These are phyloP conservation scores for Triplophysa tibetana DNA, from an alignment of 2,113 vertebrate genomes.

Conservation along the genomic window DNA sequence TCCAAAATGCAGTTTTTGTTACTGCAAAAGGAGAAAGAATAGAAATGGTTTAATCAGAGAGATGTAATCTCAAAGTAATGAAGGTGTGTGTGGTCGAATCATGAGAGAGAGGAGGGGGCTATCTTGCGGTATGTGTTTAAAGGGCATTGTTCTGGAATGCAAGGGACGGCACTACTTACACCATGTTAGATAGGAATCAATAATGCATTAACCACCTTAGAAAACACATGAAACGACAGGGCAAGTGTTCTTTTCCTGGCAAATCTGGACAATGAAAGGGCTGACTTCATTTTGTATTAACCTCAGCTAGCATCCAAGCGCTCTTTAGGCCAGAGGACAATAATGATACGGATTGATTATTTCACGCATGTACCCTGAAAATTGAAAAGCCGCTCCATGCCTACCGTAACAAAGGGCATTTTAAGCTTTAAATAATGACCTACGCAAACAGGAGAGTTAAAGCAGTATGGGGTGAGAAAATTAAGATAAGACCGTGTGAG, in stretches of 20 bases:
- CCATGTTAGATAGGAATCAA: conserved; percentile 71
- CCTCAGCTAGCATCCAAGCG: conserved; percentile 49
- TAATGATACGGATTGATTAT: conserved; percentile 56
- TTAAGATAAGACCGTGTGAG: conserved; percentile 40
- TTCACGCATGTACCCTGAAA: conserved; percentile 45
- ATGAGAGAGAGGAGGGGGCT: not conserved
- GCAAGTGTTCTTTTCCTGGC: conserved; percentile 61
- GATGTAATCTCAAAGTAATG: not conserved
- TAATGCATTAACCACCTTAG: conserved; percentile 72
- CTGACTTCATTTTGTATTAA: conserved; percentile 65
- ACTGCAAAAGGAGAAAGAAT: not conserved
- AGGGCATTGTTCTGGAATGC: conserved; percentile 54
- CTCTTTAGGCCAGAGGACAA: conserved; percentile 46
- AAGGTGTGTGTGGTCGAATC: not conserved
- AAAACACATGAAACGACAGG: conserved; percentile 64
- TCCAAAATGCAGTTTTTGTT: too few relatives aligned
- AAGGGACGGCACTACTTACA: conserved; percentile 63
- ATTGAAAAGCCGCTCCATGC: conserved; percentile 57
- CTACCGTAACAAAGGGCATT: conserved; percentile 48
- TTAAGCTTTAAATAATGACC: conserved; percentile 50
- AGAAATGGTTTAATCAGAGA: not conserved
- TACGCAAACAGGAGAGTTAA: conserved; percentile 23
- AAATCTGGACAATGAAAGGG: conserved; percentile 64
- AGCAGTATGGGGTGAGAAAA: conserved; percentile 38
- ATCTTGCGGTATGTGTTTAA: conserved; percentile 22